A percentile compares a stretch with the other conserved stretches of the same genome.
These are phyloP conservation scores for Bombus impatiens DNA, from an alignment of 1,140 invertebrate genomes.

Conservation along the genomic window DNA sequence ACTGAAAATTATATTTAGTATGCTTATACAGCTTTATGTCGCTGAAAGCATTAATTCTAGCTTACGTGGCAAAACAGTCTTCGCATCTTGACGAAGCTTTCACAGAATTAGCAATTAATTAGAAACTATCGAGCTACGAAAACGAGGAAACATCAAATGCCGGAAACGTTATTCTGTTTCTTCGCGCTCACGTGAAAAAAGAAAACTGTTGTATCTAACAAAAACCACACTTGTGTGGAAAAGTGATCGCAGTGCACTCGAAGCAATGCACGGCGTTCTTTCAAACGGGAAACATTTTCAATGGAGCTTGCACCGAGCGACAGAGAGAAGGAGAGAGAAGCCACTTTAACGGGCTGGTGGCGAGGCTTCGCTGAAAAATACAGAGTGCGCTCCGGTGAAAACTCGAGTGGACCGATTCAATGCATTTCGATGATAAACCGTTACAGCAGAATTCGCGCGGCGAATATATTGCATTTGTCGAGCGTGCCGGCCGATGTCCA, in stretches of 20 bases:
- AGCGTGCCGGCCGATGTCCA: constrained; percentile 21
- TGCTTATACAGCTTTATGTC: too few relatives aligned
- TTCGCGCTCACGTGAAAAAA: neutral
- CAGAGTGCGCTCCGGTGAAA: neutral
- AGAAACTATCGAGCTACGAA: neutral
- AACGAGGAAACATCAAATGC: neutral
- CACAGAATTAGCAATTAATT: neutral
- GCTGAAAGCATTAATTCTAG: too few relatives aligned
- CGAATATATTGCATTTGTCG: constrained; percentile 43
- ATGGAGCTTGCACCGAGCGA: neutral
- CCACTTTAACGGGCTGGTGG: constrained; percentile 6
- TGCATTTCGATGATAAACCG: constrained; percentile 44
- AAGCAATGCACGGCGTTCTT: neutral
- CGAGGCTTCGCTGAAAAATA: constrained; percentile 27
- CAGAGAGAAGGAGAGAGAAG: neutral
- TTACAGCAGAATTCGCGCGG: constrained; percentile 25
- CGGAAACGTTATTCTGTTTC: neutral
- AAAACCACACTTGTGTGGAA: constrained; percentile 1
- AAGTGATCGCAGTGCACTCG: neutral
- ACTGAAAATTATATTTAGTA: neutral
- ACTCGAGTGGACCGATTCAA: constrained; percentile 30
- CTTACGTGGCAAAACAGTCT: too few relatives aligned
- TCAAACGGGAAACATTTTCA: neutral
- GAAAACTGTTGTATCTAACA: neutral
- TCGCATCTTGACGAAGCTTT: neutral